Base-by-base conservation (phyloP, 1,140 invertebrate genomes). In the Delia radicum region DNA sequence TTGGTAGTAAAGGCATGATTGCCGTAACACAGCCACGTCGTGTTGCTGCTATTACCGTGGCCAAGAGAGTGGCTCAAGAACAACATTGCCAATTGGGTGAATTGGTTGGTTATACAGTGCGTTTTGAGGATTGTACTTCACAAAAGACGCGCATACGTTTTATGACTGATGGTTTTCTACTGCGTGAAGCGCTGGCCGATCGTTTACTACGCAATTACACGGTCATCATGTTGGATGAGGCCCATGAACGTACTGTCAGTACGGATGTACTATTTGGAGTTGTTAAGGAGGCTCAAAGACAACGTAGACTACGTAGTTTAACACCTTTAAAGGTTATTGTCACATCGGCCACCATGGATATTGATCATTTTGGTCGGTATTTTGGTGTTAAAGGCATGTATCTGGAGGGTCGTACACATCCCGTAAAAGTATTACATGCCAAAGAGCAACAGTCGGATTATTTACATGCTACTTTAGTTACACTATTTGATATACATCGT, bases 271-370 rank as follows among this genome's bases (percentile, higher is more conserved):
- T 99, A 0, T 93, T 98, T 89, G 93, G 93, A 75, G 90, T 97
- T 83, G 90, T 94, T 13, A 92, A 96, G 88, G 87, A 90, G 81
- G 90, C 94, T 2, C 95, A 97, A 81, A 91, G 90, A 79, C 87
- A 92, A 75, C 89, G 95, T 72, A 90, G 89, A 81, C 82, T 89
- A 31, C 89, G 89, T 74, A 90, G 90, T 75, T 72, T 90, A 18
- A 80, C 87, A 10, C 89, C 90, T 8, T 81, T 96, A 21, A 95
- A 94, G 87, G 89, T 93, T 0, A 90, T 98, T 24, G 88, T 98
- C 15, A 98, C 98, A 92, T 98, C 96, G 15, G 97, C 97, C 0
- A 98, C 96, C 33, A 96, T 98, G 94, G 94, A 98, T 88, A 94
- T 96, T 13, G 95, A 98, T 86, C 92, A 95, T 80, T 98, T 99